A percentile compares a stretch with the other conserved stretches of the same genome.
Evolutionary conservation across 2,797 vertebrate genomes (phyloP).

Genomic region (Xyrichtys novacula): DNA sequence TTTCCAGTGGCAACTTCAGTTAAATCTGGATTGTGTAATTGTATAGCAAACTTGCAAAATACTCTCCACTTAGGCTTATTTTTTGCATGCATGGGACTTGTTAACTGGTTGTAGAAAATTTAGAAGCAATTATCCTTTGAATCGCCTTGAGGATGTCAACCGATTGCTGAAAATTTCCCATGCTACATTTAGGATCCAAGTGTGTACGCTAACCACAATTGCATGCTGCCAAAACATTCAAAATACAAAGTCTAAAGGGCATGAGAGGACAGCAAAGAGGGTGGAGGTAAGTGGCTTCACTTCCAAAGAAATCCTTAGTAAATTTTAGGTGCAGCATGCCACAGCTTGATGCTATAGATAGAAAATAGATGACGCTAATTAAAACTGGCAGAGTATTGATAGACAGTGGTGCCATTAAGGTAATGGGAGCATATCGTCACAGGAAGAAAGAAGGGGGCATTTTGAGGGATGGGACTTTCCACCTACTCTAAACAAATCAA

Average conservation of each 20-base stretch:
- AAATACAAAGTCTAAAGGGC: constrained; percentile 35
- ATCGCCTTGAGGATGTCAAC: constrained; percentile 19
- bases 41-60: constrained; percentile 1
- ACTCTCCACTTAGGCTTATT: not conserved
- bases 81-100: constrained; percentile 12
- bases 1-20: constrained; percentile 4
- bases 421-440: constrained; percentile 21
- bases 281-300: constrained; percentile 15
- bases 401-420: not conserved
- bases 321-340: constrained; percentile 22
- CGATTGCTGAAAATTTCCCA: constrained; percentile 12
- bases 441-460: constrained; percentile 13
- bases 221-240: constrained; percentile 22
- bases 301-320: not conserved
- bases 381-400: constrained; percentile 21
- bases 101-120: constrained; percentile 10
- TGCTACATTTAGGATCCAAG: constrained; percentile 41
- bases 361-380: constrained; percentile 21
- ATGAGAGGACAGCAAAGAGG: constrained; percentile 15
- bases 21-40: constrained; percentile 25
- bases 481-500: not conserved
- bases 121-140: constrained; percentile 17
- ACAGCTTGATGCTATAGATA: constrained; percentile 41
- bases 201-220: constrained; percentile 50
- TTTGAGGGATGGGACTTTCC: constrained; percentile 27